Evolutionary conservation across 2,797 vertebrate genomes (phyloP).

Genomic region (Oreochromis mossambicus): DNA sequence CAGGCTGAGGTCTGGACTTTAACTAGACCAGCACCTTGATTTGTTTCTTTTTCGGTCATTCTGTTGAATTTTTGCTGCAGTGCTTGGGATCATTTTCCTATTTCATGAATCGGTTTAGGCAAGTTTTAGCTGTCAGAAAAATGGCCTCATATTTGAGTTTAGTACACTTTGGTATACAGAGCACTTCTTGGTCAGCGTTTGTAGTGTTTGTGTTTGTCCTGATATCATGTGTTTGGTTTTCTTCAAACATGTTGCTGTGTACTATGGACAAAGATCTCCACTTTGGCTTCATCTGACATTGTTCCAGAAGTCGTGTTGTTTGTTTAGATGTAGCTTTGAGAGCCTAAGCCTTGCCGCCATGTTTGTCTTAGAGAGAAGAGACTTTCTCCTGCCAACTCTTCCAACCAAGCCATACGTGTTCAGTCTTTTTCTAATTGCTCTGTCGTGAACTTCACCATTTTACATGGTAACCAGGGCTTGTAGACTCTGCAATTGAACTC

Average conservation of each 20-base stretch:
- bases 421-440: not conserved
- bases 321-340: not conserved
- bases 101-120: not conserved
- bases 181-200: not conserved
- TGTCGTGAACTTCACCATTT: not conserved
- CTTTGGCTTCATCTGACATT: not conserved
- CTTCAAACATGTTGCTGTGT: not conserved
- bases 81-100: not conserved
- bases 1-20: not conserved
- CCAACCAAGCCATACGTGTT: not conserved
- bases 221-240: not conserved
- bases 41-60: not conserved
- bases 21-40: not conserved
- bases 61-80: not conserved
- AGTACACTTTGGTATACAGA: not conserved
- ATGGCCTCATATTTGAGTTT: not conserved
- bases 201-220: not conserved
- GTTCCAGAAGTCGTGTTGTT: not conserved
- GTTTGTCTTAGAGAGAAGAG: not conserved
- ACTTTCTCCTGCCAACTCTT: not conserved
- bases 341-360: accelerated
- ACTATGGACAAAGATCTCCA: not conserved
- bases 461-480: not conserved
- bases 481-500: not conserved
- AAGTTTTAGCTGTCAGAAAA: not conserved